Base-by-base conservation (phyloP, 2,888 invertebrate species). In the Lasiommata megera region DNA sequence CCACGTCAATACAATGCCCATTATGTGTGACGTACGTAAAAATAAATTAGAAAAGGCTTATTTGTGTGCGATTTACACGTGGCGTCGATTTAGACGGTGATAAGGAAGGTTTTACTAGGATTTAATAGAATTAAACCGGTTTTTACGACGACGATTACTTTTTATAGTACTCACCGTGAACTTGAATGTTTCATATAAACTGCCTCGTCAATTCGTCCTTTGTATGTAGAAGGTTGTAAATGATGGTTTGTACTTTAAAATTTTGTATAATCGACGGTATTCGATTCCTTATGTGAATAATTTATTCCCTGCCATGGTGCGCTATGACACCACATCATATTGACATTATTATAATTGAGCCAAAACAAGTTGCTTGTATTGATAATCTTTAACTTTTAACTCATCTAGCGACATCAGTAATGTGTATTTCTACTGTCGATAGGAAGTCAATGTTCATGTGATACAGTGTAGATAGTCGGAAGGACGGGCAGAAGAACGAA, bases 31-130 rank as follows among this genome's bases (percentile, higher is more conserved):
- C 17, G 29, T 41, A 50, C 17, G 29, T 41, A 52, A 41, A 51
- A 51, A 44, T 53, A 53, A 53, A 53, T 53, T 44, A 44, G 43
- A 53, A 43, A 44, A 23, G 34, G 53, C 53, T 44, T 44, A 53
- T 53, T 43, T 53, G 53, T 53, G 44, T 44, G 53, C 44, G 53
- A 52, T 52, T 52, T 40, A 41, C 41, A 52, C 52, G 52, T 52
- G 52, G 41, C 31, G 31, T 29, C 40, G 52, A 41, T 52, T 52
- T 52, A 52, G 41, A 18, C 28, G 31, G 40, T 41, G 52, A 52
- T 52, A 41, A 52, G 41, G 29, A 52, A 40, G 52, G 41, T 29
- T 52, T 52, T 41, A 52, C 52, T 31, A 41, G 29, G 29, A 52
- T 52, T 52, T 41, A 41, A 52, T 52, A 52, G 52, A 51, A 51